Base-by-base conservation (phyloP, 2,888 invertebrate genomes). In the Epiblema foenella region DNA sequence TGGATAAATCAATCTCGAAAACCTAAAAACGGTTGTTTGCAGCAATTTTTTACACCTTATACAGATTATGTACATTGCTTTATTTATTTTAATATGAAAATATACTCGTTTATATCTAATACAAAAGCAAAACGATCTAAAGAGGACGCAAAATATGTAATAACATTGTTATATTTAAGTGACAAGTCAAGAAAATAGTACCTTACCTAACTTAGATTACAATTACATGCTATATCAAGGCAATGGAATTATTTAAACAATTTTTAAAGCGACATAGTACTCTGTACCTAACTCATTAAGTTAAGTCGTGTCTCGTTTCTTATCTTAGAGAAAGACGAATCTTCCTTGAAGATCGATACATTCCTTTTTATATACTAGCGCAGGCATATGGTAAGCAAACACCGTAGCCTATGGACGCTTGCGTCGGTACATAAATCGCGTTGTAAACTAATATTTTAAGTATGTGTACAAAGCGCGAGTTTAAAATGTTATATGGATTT, bases 11-110 rank as follows among this genome's bases (percentile, higher is more conserved):
- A 76, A 69, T 57, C 56, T 46, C 37, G 67, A 12, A 39, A 49
- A 51, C 33, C 29, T 33, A 39, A 18, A 17, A 51, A 39, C 37
- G n/a, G 15, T 5, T 17, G 15, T n/a, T 37, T 49, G 51, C n/a
- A 82, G 87, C 89, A 89, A 87, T 85, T 86, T 85, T 87, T 87
- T 87, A 89, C 89, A 89, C 88, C 88, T 83, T 85, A 88, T 84
- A 85, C 76, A 77, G 80, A 80, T 79, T 90, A 89, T 90, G 84
- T 90, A 90, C 90, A 90, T 81, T 79, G 81, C 84, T 52, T 51
- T 62, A 29, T 63, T 63, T 20, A 4, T 24, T 51, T 84, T 78
- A 83, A 87, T 88, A 88, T 80, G 85, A 88, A 88, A 87, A 88
- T 88, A 89, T 87, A 75, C 82, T 82, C 74, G 80, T 83, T 79